Percentiles rank a stretch among this genome's conserved stretches.
These are phyloP conservation scores for Cherax quadricarinatus DNA, from an alignment of 1,140 invertebrate species.

Conservation along the genomic window DNA sequence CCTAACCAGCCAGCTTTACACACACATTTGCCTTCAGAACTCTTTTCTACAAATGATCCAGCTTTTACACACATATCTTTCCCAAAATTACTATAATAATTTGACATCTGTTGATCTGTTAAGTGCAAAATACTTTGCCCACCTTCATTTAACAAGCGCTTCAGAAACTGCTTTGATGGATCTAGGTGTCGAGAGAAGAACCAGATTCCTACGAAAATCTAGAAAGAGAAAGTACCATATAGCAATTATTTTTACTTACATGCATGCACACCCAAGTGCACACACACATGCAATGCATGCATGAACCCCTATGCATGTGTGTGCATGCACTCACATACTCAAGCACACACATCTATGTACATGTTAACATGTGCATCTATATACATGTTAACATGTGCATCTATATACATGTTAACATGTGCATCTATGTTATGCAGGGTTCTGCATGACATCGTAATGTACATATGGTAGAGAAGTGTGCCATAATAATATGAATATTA, in stretches of 20 bases:
- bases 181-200: constrained; percentile 57
- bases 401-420: too few relatives aligned
- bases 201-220: constrained; percentile 59
- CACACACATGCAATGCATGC: neutral
- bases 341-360: too few relatives aligned
- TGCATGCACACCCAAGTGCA: neutral
- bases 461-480: too few relatives aligned
- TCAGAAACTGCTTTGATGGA: constrained; percentile 41
- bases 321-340: too few relatives aligned
- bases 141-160: constrained; percentile 32
- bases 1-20: constrained; percentile 51
- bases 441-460: too few relatives aligned
- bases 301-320: too few relatives aligned
- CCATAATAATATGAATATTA: too few relatives aligned
- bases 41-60: constrained; percentile 26
- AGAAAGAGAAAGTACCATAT: neutral
- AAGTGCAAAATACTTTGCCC: constrained; percentile 55
- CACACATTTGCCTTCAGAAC: constrained; percentile 36
- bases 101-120: constrained; percentile 31
- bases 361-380: too few relatives aligned
- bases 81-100: constrained; percentile 36
- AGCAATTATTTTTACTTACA: neutral
- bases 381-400: too few relatives aligned
- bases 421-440: too few relatives aligned
- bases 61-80: constrained; percentile 57